Conservation (phyloP, 1,140 invertebrate genomes). For the Drosophila punjabiensis region DNA sequence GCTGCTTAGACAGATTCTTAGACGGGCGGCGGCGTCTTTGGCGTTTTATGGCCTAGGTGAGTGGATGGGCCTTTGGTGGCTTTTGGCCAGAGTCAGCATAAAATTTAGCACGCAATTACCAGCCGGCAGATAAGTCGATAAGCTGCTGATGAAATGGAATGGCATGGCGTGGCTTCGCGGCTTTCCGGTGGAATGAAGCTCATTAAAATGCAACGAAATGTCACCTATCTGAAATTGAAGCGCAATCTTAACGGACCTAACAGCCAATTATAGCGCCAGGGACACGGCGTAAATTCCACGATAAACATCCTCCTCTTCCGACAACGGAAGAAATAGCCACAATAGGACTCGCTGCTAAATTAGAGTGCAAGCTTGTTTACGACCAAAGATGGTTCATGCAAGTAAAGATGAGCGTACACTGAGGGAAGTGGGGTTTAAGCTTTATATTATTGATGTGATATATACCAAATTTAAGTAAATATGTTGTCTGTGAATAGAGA, state of each 20-base stretch:
- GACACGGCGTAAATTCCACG: constrained; percentile 67
- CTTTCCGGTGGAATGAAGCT: constrained; percentile 60
- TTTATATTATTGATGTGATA: neutral
- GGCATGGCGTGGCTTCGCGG: constrained; percentile 39
- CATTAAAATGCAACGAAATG: constrained; percentile 84
- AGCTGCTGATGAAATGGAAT: constrained; percentile 36
- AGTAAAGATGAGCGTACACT: constrained; percentile 16
- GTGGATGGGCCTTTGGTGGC: constrained; percentile 1
- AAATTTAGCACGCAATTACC: constrained; percentile 83
- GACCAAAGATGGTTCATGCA: constrained; percentile 64
- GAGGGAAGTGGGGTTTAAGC: no score
- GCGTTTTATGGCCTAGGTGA: constrained; percentile 37
- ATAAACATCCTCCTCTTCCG: constrained; percentile 60
- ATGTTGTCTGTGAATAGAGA: neutral
- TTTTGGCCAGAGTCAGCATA: constrained; percentile 64
- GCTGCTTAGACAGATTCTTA: constrained; percentile 70
- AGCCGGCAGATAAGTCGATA: constrained; percentile 62
- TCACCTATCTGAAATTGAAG: constrained; percentile 83
- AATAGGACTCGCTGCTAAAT: constrained; percentile 58
- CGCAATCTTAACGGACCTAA: constrained; percentile 70
- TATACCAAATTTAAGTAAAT: neutral
- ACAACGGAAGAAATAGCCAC: constrained; percentile 36
- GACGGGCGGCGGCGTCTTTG: constrained; percentile 10
- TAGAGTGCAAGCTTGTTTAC: constrained; percentile 81
- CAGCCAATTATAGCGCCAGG: constrained; percentile 68